These are phyloP conservation scores for Varecia variegata DNA, from an alignment of 2,797 vertebrate genomes.

Conservation along the genomic window DNA sequence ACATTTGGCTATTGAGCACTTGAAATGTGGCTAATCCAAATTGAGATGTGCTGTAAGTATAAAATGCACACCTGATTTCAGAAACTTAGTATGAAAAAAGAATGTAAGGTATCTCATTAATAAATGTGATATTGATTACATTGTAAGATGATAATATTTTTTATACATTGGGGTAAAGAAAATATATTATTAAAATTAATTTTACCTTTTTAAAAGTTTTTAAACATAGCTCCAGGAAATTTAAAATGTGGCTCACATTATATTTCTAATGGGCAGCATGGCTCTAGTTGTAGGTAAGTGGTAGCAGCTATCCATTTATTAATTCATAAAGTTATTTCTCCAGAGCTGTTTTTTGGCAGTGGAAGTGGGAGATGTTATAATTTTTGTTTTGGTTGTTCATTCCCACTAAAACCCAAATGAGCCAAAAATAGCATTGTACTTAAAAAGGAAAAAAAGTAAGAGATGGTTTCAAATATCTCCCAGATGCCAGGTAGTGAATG, in stretches of 20 bases:
- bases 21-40: not conserved
- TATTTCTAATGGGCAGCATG: not conserved
- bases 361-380: not conserved
- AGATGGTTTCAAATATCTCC: constrained; percentile 3
- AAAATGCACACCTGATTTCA: constrained; percentile 11
- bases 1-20: not conserved
- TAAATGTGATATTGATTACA: not conserved
- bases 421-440: constrained; percentile 25
- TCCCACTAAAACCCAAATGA: not conserved
- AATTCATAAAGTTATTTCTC: not conserved
- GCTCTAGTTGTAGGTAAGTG: not conserved
- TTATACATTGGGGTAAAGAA: not conserved
- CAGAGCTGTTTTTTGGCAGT: not conserved
- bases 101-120: not conserved
- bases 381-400: constrained; percentile 38
- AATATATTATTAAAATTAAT: constrained; percentile 5
- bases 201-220: not conserved
- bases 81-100: not conserved
- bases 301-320: not conserved
- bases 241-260: not conserved
- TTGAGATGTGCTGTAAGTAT: not conserved
- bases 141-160: constrained; percentile 13
- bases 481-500: constrained; percentile 39
- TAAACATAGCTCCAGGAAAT: not conserved
- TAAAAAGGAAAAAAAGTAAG: not conserved